Conservation (phyloP, 2,113 vertebrate genomes). For the Nasalis larvatus region DNA sequence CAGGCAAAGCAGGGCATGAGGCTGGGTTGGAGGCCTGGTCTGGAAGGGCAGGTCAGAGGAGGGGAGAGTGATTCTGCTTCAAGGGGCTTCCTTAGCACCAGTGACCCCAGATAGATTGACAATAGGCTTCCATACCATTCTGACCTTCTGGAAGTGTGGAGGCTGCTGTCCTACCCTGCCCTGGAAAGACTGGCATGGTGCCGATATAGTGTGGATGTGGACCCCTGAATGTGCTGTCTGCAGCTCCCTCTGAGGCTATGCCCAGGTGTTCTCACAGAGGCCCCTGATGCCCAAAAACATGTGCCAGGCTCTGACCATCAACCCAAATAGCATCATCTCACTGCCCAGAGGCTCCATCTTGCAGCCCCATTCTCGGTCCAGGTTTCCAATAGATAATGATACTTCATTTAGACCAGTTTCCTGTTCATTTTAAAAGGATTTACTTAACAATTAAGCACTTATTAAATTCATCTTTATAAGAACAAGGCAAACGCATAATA, state of each 20-base stretch:
- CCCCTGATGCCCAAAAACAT: not conserved
- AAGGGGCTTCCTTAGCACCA: not conserved
- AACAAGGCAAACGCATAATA: not conserved
- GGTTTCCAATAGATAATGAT: accelerated
- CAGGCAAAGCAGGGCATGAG: not conserved
- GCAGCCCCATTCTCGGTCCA: too few relatives aligned
- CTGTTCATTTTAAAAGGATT: not conserved
- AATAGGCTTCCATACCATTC: accelerated
- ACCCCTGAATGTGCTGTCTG: accelerated
- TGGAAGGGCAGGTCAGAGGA: not conserved
- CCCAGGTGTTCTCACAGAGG: not conserved
- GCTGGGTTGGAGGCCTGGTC: not conserved
- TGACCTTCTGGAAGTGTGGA: not conserved
- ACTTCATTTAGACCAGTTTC: not conserved
- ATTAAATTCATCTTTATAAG: not conserved
- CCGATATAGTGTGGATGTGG: accelerated
- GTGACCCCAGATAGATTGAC: not conserved
- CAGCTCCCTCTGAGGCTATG: not conserved
- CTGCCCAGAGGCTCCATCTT: not conserved
- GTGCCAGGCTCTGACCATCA: accelerated
- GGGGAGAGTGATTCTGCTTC: not conserved
- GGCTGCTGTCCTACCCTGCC: not conserved
- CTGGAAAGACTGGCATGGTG: not conserved
- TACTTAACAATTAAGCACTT: not conserved
- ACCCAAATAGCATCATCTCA: accelerated